Evolutionary conservation across 2,888 invertebrate species (phyloP).

Genomic region (Spialia ferax): DNA sequence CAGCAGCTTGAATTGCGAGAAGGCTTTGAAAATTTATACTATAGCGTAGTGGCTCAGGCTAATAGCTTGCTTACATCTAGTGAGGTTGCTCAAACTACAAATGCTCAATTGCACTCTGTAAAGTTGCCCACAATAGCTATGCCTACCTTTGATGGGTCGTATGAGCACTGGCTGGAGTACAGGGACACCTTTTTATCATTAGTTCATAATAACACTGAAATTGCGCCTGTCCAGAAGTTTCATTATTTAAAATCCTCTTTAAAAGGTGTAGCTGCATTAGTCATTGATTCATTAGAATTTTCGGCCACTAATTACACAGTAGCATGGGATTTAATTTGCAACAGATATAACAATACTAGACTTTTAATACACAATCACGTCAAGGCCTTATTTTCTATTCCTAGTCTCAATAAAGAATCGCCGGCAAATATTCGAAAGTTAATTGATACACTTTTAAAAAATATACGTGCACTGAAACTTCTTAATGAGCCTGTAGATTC

Average conservation of each 20-base stretch:
- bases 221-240: conserved; percentile 18
- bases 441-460: conserved; percentile 42
- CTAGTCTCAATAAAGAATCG: conserved; percentile 38
- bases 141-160: conserved; percentile 39
- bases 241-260: conserved; percentile 31
- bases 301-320: conserved; percentile 25
- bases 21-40: conserved; percentile 24
- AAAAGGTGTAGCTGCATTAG: conserved; percentile 17
- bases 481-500: conserved; percentile 45
- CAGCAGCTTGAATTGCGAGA: conserved; percentile 24
- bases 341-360: conserved; percentile 32
- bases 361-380: conserved; percentile 36
- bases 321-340: conserved; percentile 34
- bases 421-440: conserved; percentile 41
- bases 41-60: conserved; percentile 10
- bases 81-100: conserved; percentile 18
- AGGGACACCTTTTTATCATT: conserved; percentile 26
- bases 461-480: conserved; percentile 43
- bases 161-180: conserved; percentile 37
- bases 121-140: conserved; percentile 37
- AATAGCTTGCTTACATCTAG: conserved; percentile 11
- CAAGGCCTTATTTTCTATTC: conserved; percentile 42
- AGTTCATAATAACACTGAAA: conserved; percentile 20
- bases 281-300: conserved; percentile 28
- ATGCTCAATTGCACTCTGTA: conserved; percentile 16